Evolutionary conservation across 2,797 vertebrate genomes (phyloP).

Genomic region (Champsocephalus esox): DNA sequence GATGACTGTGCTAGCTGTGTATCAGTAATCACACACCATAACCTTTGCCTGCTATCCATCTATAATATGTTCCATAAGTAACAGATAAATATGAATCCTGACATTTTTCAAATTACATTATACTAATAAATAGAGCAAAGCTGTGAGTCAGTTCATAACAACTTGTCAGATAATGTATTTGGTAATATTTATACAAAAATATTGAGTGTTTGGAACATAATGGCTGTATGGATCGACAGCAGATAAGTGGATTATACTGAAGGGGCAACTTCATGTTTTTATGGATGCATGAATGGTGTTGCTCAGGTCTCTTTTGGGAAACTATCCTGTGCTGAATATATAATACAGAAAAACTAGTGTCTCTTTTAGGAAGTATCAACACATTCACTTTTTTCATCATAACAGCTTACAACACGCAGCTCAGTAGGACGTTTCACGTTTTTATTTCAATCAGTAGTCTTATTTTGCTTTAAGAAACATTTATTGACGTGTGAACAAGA

Average conservation of each 20-base stretch:
- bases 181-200: not conserved
- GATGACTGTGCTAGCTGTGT: slow-evolving; percentile 13
- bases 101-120: not conserved
- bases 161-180: not conserved
- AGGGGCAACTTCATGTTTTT: not conserved
- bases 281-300: slow-evolving; percentile 6
- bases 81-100: not conserved
- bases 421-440: too few relatives aligned
- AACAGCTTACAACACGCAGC: too few relatives aligned
- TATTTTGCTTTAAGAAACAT: too few relatives aligned
- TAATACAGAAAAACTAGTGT: slow-evolving; percentile 1
- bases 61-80: not conserved
- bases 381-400: too few relatives aligned
- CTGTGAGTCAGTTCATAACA: not conserved
- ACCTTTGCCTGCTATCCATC: not conserved
- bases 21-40: slow-evolving; percentile 5
- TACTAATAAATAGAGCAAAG: not conserved
- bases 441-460: too few relatives aligned
- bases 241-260: slow-evolving; percentile 16
- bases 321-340: not conserved
- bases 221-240: not conserved
- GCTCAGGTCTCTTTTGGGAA: not conserved
- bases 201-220: not conserved
- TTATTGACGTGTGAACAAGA: too few relatives aligned
- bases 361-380: too few relatives aligned